Conservation (phyloP, 2,113 vertebrate species). For the Glaucomys volans region DNA sequence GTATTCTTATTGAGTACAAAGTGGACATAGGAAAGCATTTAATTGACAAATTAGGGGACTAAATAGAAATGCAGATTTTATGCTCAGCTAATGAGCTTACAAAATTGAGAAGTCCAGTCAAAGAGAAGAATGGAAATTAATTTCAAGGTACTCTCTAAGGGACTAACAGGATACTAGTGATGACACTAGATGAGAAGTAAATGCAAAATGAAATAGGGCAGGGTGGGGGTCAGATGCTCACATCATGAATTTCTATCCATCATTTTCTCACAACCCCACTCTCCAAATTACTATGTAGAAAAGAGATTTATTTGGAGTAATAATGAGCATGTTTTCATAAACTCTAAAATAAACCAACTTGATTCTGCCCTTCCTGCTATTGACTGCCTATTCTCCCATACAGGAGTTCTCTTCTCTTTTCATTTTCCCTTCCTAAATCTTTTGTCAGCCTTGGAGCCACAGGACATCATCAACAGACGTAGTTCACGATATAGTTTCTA, state of each 20-base stretch:
- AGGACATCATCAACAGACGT: background rate
- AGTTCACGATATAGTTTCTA: background rate
- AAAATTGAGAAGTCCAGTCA: constrained; percentile 39
- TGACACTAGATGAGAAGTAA: background rate
- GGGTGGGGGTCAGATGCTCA: background rate
- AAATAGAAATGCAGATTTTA: constrained; percentile 49
- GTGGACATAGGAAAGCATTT: constrained; percentile 28
- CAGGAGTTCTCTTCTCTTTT: background rate
- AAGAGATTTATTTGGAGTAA: background rate
- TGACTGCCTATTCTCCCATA: background rate
- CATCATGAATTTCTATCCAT: background rate
- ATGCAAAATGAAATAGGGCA: background rate
- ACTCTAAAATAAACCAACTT: background rate
- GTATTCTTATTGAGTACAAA: background rate
- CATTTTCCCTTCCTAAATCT: background rate
- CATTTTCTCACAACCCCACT: background rate
- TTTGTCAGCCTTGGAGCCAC: background rate
- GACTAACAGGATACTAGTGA: background rate
- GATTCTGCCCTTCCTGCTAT: background rate
- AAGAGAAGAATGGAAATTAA: constrained; percentile 41
- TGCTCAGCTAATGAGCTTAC: constrained; percentile 28
- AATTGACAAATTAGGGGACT: background rate
- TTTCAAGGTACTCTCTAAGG: background rate
- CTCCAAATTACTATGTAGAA: background rate
- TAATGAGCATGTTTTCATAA: background rate